A percentile compares a stretch with the other conserved stretches of the same genome.
Conservation (phyloP, 1,140 invertebrate species). For the Drosophila nasuta region DNA sequence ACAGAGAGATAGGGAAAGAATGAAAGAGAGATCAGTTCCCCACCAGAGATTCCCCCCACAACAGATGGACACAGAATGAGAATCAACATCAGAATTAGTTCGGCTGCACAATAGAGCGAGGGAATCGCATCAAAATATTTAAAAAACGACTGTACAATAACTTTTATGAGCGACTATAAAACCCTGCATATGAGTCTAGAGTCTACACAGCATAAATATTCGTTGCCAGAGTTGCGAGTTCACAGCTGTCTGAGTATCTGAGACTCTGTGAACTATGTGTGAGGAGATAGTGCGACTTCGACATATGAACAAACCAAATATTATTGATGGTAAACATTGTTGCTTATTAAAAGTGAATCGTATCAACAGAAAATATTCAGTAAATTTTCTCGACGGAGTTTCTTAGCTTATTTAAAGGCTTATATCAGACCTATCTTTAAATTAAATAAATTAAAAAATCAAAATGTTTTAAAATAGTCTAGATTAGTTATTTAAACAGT, state of each 20-base stretch:
- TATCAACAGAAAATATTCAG: neutral
- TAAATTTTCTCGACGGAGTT: too few relatives aligned
- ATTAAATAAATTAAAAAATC: too few relatives aligned
- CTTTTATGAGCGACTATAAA: conserved; percentile 8
- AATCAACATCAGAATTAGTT: conserved; percentile 28
- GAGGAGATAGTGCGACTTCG: neutral
- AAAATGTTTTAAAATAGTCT: too few relatives aligned
- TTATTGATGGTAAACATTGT: neutral
- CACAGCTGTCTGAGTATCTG: neutral
- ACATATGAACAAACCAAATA: neutral
- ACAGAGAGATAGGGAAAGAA: too few relatives aligned
- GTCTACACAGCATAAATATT: conserved; percentile 19
- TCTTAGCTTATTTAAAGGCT: too few relatives aligned
- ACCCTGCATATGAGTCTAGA: neutral
- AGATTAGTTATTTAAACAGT: too few relatives aligned
- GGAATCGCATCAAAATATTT: conserved; percentile 18
- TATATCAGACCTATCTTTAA: too few relatives aligned
- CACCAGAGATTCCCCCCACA: conserved; percentile 1
- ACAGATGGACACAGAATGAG: conserved; percentile 41
- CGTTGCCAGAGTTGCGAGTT: neutral
- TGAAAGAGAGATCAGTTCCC: conserved; percentile 14
- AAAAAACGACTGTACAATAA: conserved; percentile 4
- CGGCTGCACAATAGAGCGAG: conserved; percentile 10
- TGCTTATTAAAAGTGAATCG: too few relatives aligned
- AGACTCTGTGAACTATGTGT: neutral